Base-by-base conservation (phyloP, 2,888 invertebrate species). In the Nemoura dubitans region DNA sequence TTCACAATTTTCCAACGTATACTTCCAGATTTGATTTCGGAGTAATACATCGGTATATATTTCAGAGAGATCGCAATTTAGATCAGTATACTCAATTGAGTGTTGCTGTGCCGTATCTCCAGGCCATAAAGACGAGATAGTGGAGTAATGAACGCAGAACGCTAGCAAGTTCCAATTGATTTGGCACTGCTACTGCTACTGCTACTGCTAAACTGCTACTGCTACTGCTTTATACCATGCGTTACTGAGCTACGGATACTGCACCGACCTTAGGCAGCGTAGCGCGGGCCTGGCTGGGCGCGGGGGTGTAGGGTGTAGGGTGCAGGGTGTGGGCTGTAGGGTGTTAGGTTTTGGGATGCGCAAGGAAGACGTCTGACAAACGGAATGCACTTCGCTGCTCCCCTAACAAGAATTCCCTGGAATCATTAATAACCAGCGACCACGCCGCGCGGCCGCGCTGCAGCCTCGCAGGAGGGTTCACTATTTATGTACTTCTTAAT, bases 401-500 rank as follows among this genome's bases (percentile, higher is more conserved):
- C 78, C 78, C 78, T 78, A 78, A 78, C 78, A 28, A 78, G 78
- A 78, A 78, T 78, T 27, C 78, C 78, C 78, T 28, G 27, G 27
- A 28, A 78, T 78, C 78, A 78, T 78, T 78, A 78, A 78, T 78
- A 78, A 78, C 78, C 7, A 5, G 78, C 10, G 78, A 26, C 78
- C 78, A 78, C 27, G 78, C 10, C n/a, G 26, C 28, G 10, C 1
- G n/a, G 5, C 21, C 25, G 78, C 21, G 78, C 26, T 10, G 78
- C 16, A 14, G 26, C 27, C 5, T 21, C n/a, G n/a, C 16, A 78
- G 78, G 78, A n/a, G n/a, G 78, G 78, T 78, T 78, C 5, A 78
- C 78, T 78, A 78, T 78, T 78, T 78, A 78, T 78, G 78, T 78
- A 78, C n/a, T 78, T 78, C 78, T 78, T 78, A 78, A 78, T 78